A percentile compares a stretch with the other conserved stretches of the same genome.
phyloP scores from a whole-genome alignment of 1,140 invertebrate species.

The Penaeus vannamei region DNA sequence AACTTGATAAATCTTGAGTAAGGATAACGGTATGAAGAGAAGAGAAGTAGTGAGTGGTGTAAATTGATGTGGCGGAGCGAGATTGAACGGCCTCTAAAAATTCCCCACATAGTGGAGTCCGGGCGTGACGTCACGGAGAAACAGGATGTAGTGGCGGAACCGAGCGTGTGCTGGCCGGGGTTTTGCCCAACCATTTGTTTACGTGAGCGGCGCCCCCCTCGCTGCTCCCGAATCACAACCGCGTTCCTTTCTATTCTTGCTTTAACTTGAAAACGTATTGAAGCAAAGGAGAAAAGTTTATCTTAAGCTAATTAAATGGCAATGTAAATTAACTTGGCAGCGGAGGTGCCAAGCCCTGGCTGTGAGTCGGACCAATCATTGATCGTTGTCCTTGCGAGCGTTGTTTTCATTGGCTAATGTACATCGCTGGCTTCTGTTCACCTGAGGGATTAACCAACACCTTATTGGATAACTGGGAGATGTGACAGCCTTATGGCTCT shows the following conservation, averaged over 20 bases:
- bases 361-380: constrained; percentile 20
- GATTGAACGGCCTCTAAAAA: constrained; percentile 23
- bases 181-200: constrained; percentile 45
- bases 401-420: constrained; percentile 27
- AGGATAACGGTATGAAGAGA: too few species aligned
- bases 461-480: too few species aligned
- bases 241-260: background rate
- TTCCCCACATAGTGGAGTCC: background rate
- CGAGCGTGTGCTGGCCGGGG: constrained; percentile 31
- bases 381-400: constrained; percentile 21
- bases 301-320: background rate
- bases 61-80: too few species aligned
- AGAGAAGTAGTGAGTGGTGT: too few species aligned
- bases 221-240: background rate
- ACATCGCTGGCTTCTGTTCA: background rate
- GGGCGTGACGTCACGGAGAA: constrained; percentile 29
- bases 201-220: background rate
- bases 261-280: background rate
- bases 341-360: background rate
- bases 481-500: too few species aligned
- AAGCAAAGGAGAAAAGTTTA: background rate
- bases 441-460: constrained; percentile 1
- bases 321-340: background rate
- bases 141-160: constrained; percentile 50
- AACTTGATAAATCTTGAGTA: too few species aligned